Percentiles rank a stretch among this genome's conserved stretches.
These are phyloP conservation scores for Melanaphis sacchari DNA, from an alignment of 1,140 invertebrate genomes.

Conservation along the genomic window DNA sequence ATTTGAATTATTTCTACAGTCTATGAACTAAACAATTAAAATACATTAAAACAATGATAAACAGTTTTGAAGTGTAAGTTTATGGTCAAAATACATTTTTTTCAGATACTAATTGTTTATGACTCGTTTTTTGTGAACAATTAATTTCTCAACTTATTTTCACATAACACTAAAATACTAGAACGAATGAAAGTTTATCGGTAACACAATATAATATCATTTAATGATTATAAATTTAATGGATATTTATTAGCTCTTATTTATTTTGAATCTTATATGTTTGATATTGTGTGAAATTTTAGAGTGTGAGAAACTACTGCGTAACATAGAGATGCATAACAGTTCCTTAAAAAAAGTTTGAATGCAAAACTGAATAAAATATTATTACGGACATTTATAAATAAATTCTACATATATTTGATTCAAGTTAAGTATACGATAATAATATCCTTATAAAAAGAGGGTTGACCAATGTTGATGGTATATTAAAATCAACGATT, in stretches of 20 bases:
- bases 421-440: neutral
- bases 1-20: neutral
- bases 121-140: too few relatives aligned
- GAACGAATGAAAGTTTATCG: too few relatives aligned
- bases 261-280: neutral
- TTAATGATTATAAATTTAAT: neutral
- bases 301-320: too few relatives aligned
- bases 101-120: too few relatives aligned
- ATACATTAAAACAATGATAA: too few relatives aligned
- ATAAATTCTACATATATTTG: neutral
- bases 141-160: too few relatives aligned
- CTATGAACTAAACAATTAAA: too few relatives aligned
- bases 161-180: too few relatives aligned
- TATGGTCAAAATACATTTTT: too few relatives aligned
- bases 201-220: neutral
- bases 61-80: too few relatives aligned
- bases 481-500: neutral
- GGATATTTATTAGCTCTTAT: neutral
- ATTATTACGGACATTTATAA: neutral
- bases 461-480: neutral
- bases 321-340: accelerated
- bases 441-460: neutral
- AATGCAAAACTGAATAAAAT: neutral
- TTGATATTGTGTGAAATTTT: too few relatives aligned
- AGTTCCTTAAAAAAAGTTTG: neutral